Evolutionary conservation across 2,797 vertebrate species (phyloP), one percentile per base, ranked within the genome.

Genomic region (Rhabdomys pumilio): DNA sequence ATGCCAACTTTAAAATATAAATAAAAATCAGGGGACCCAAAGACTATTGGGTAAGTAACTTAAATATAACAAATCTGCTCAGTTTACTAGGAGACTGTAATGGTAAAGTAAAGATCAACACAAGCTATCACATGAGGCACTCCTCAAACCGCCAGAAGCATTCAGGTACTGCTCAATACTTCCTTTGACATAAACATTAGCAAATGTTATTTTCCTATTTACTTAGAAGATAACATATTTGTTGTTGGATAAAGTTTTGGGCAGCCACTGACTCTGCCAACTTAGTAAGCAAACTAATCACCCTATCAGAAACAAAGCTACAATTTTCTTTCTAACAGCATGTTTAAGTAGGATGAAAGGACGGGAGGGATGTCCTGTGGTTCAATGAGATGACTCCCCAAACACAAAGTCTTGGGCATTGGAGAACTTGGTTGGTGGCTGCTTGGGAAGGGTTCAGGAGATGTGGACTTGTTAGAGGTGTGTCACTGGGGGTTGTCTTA

Each of bases 151-250:
- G 24, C 24, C 38, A 79, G 63, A 91, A 72, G 73, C 2, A 67
- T 12, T 65, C 8, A 2, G 7, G 65, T 22, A 55, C 1, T 79
- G 24, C 24, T 86, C 34, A 55, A 26, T 87, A 85, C 41, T 82
- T 90, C 76, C 84, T 89, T 55, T 83, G 47, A 77, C 80, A 95
- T 29, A 89, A 94, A 79, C 73, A 95, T 22, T 85, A 96, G 41
- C 83, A 95, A 93, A 92, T 67, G 26, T 95, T 81, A 92, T 44
- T 89, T 96, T 92, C 55, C 84, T 73, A 81, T 34, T 93, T 75
- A 87, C 65, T 73, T 95, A 96, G 55, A 95, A 69, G 53, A 93
- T 24, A 91, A 91, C 19, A 69, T 55, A 84, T 22, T 50, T 83
- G 63, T 41, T 93, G 61, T 41, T 11, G 80, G 50, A 19, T 89